Evolutionary conservation across 92 coral and sea anemone species (phyloP), one percentile per base, ranked within the genome.

Genomic region (Blastomussa wellsi): DNA sequence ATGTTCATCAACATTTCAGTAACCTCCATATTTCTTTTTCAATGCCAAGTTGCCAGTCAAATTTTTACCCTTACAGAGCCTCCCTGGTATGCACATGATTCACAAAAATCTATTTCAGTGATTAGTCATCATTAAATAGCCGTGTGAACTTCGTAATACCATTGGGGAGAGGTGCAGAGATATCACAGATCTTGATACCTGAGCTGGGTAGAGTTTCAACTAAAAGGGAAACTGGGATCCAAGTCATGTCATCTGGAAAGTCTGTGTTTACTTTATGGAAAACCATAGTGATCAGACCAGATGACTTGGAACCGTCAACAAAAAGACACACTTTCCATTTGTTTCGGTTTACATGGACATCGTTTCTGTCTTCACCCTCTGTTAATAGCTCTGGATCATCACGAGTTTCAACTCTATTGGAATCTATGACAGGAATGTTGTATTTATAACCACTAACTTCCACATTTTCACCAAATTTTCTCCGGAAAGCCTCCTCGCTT

Each of bases 81-180:
- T n/a, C n/a, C n/a, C n/a, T n/a, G n/a, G n/a, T n/a, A n/a, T 51
- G 55, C 55, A 51, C 57, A 2, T 51, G 20, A 10, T 22, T 51
- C 20, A 57, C 0, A 24, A 10, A 60, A 26, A 60, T 6, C 66
- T n/a, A 7, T 8, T 3, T 13, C 31, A 39, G 7, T 24, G 62
- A 72, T 55, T 14, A 81, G 28, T 65, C 82, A 29, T 78, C 92
- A 67, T 92, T 91, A 8, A 95, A 88, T 52, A 94, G 86, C 77
- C 95, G 84, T 35, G 95, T 92, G 37, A 95, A 95, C 62, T 92
- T 91, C 44, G 95, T 87, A 6, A 95, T 78, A 37, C 98, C 98
- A 90, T 94, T 95, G 41, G 98, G 98, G 35, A 93, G 86, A 1
- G 98, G 89, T 0, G 87, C 98, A 16, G 98, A 95, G 41, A 95